A percentile compares a stretch with the other conserved stretches of the same genome.
Evolutionary conservation across 2,113 vertebrate species (phyloP).

Genomic region (Capricornis sumatraensis): DNA sequence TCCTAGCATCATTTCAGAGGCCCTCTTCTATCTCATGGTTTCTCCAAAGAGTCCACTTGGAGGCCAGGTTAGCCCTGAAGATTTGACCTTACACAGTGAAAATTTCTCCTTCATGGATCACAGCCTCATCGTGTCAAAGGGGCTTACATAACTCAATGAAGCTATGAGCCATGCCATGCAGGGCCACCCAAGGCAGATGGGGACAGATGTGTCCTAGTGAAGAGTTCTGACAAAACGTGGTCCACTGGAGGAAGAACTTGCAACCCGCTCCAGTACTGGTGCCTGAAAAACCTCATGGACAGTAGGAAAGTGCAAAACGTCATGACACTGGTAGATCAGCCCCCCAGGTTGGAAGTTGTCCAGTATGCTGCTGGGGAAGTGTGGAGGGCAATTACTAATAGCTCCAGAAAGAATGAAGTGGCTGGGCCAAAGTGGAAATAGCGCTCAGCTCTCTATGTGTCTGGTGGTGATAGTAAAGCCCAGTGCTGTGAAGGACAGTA

Average conservation of each 20-base stretch:
- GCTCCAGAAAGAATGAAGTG: not conserved
- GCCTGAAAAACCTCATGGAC: not conserved
- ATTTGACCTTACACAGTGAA: not conserved
- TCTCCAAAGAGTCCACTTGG: not conserved
- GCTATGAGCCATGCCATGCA: not conserved
- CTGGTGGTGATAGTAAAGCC: not conserved
- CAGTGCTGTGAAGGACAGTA: not conserved
- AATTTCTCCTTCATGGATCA: not conserved
- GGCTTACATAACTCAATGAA: not conserved
- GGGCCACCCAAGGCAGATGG: not conserved
- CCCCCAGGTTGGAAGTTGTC: not conserved
- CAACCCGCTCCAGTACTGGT: not conserved
- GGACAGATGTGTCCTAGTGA: not conserved
- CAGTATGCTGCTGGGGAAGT: not conserved
- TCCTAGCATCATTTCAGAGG: not conserved
- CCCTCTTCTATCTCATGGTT: not conserved
- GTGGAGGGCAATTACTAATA: not conserved
- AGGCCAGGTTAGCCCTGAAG: not conserved
- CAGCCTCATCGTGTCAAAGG: not conserved
- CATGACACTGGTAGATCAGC: not conserved
- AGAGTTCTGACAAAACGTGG: not conserved
- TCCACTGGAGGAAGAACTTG: not conserved
- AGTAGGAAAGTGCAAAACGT: not conserved
- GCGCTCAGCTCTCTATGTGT: rapidly evolving
- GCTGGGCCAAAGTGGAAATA: not conserved